Evolutionary conservation across 2,113 vertebrate species (phyloP).

Genomic region (Alces alces): DNA sequence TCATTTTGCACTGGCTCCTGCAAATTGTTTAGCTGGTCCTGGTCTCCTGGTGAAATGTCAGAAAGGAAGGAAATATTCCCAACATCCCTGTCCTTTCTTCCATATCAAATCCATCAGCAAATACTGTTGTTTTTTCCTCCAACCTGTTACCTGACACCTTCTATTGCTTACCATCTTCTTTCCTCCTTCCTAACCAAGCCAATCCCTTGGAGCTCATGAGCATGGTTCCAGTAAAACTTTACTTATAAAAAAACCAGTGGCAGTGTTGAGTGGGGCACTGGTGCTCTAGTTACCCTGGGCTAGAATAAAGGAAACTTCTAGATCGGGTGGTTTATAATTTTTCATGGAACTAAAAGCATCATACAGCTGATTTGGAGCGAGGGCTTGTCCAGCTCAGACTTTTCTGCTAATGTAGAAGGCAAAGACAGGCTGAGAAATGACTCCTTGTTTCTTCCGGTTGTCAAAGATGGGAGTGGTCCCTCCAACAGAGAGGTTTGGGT

Average conservation of each 20-base stretch:
- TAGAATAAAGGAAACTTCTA: neutral
- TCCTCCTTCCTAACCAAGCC: neutral
- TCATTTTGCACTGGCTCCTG: neutral
- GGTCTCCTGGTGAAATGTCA: neutral
- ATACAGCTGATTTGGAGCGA: neutral
- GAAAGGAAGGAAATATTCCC: neutral
- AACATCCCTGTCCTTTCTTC: neutral
- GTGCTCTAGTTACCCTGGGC: neutral
- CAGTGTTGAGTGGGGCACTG: too few species aligned
- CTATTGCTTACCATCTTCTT: too few species aligned
- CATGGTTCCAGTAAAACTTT: neutral
- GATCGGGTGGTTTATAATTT: neutral
- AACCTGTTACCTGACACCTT: rapidly evolving
- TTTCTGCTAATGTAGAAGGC: constrained; percentile 68
- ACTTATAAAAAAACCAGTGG: neutral
- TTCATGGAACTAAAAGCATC: neutral
- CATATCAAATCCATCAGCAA: neutral
- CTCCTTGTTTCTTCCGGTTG: neutral
- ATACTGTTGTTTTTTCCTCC: neutral
- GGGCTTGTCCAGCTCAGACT: neutral
- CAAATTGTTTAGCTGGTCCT: neutral
- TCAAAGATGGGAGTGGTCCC: neutral
- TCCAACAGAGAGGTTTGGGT: constrained; percentile 32
- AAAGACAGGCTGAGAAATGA: neutral
- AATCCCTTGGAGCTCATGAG: neutral